These are phyloP conservation scores for Girardinus metallicus DNA, from an alignment of 2,797 vertebrate species.

Conservation along the genomic window DNA sequence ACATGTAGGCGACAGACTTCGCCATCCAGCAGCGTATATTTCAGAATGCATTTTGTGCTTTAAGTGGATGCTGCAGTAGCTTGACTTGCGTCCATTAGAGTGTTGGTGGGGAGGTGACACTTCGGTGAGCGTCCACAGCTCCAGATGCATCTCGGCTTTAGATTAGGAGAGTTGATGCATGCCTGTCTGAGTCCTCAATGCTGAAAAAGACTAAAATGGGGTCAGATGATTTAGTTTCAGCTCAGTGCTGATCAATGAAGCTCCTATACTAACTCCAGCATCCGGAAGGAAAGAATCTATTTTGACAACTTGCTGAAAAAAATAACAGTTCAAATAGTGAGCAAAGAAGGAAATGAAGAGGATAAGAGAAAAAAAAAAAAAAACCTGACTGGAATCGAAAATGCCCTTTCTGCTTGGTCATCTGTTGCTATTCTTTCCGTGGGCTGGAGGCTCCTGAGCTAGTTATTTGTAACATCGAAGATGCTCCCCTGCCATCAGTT, in stretches of 20 bases:
- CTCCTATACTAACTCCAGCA: constrained; percentile 59
- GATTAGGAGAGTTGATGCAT: constrained; percentile 44
- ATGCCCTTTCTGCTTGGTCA: constrained; percentile 50
- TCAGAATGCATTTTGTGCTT: background rate
- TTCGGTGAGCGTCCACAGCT: constrained; percentile 23
- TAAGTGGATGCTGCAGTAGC: background rate
- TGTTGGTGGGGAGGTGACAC: constrained; percentile 1
- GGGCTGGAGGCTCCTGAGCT: constrained; percentile 37
- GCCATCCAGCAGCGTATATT: background rate
- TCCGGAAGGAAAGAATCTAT: constrained; percentile 59
- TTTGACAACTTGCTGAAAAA: constrained; percentile 24
- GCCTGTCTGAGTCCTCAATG: constrained; percentile 41
- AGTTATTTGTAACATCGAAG: constrained; percentile 55
- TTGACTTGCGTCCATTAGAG: background rate
- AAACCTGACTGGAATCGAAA: constrained; percentile 65
- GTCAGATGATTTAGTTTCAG: constrained; percentile 73
- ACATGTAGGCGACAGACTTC: background rate
- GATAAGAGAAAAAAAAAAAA: constrained; percentile 33
- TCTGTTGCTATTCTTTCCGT: constrained; percentile 41
- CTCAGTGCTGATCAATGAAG: constrained; percentile 71
- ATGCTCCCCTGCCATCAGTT: constrained; percentile 42
- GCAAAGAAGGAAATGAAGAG: constrained; percentile 13
- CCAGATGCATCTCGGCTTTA: constrained; percentile 35
- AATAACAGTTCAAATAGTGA: constrained; percentile 12
- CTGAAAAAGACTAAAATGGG: constrained; percentile 41